These are phyloP conservation scores for Spodoptera litura DNA, from an alignment of 1,140 invertebrate species.

Conservation along the genomic window DNA sequence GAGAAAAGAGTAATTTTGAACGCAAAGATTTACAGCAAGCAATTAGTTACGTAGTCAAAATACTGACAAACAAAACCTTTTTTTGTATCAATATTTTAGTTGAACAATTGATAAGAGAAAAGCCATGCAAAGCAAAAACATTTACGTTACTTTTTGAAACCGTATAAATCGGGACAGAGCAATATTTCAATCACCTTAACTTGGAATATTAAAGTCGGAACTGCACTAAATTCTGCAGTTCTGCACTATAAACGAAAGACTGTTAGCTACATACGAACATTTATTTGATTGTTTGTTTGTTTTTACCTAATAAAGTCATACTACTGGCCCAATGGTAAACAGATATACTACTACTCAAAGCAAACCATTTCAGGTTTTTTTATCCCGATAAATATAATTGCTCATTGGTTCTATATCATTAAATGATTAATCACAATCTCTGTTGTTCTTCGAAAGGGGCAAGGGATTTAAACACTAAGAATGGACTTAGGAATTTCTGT, in stretches of 20 bases:
- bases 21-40: slow-evolving; percentile 41
- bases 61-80: slow-evolving; percentile 37
- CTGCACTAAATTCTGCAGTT: slow-evolving; percentile 10
- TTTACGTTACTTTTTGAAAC: neutral
- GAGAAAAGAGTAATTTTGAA: slow-evolving; percentile 3
- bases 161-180: neutral
- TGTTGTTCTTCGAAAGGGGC: no score
- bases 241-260: slow-evolving; percentile 6
- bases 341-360: no score
- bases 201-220: slow-evolving; percentile 25
- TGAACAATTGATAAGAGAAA: neutral
- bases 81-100: slow-evolving; percentile 8
- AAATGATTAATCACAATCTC: no score
- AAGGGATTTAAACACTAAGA: no score
- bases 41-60: slow-evolving; percentile 45
- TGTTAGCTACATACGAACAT: neutral
- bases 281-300: no score
- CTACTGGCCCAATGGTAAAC: no score
- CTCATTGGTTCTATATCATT: no score
- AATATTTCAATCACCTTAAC: slow-evolving; percentile 8
- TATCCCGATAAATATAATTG: no score
- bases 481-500: no score
- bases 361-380: no score
- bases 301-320: no score
- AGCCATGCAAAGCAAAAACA: neutral